Conservation (phyloP, 2,888 invertebrate genomes). For the Encarsia formosa region DNA sequence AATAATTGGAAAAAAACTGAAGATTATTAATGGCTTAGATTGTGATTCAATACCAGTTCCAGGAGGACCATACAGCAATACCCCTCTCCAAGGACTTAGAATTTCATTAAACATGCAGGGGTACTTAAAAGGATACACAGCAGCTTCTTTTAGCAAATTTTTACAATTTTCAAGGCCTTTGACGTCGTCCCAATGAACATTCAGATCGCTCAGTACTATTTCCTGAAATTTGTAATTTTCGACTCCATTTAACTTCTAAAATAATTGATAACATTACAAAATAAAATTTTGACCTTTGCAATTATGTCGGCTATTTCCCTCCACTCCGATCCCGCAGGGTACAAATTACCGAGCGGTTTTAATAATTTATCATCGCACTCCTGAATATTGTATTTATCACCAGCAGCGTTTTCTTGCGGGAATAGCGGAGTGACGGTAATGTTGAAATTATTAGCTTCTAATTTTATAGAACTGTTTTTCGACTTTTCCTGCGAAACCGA, state of each 20-base stretch:
- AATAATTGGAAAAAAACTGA: not conserved
- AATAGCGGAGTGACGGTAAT: conserved; percentile 38
- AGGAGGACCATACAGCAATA: conserved; percentile 68
- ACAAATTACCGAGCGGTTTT: conserved; percentile 43
- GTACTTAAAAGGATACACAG: conserved; percentile 73
- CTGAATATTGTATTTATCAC: conserved; percentile 15
- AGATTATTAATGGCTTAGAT: not conserved
- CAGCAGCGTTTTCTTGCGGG: conserved; percentile 26
- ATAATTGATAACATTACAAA: conserved; percentile 6
- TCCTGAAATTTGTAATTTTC: too few relatives aligned
- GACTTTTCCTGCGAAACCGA: conserved; percentile 10
- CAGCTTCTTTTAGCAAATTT: conserved; percentile 76
- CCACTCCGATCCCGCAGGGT: conserved; percentile 55
- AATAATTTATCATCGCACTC: conserved; percentile 34
- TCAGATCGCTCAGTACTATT: conserved; percentile 62
- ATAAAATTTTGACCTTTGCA: conserved; percentile 63
- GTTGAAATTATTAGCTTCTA: conserved; percentile 28
- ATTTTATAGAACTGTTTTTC: conserved; percentile 17
- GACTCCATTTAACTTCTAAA: not conserved
- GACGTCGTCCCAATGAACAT: conserved; percentile 77
- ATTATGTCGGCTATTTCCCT: conserved; percentile 64
- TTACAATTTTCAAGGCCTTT: conserved; percentile 73
- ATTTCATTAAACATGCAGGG: conserved; percentile 68
- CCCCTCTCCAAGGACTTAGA: conserved; percentile 74
- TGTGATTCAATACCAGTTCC: conserved; percentile 72